Conservation (phyloP, 2,113 vertebrate genomes). For the Paraplagusia blochii region DNA sequence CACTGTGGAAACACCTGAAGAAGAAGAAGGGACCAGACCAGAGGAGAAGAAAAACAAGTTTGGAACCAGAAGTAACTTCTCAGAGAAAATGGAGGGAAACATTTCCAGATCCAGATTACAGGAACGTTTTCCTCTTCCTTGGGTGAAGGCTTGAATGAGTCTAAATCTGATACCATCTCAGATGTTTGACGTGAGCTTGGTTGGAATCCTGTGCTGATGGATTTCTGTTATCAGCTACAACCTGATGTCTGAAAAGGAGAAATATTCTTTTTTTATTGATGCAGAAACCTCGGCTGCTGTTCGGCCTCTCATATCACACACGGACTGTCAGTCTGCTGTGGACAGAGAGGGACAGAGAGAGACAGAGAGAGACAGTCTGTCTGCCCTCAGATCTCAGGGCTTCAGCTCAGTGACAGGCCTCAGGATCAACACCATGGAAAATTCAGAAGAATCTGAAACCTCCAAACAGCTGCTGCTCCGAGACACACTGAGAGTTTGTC, state of each 20-base stretch:
- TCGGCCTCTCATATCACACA: not conserved
- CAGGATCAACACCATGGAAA: constrained; percentile 3
- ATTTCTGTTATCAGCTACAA: constrained; percentile 17
- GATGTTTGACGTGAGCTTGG: constrained; percentile 8
- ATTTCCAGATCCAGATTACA: not conserved
- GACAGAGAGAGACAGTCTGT: constrained; percentile 6
- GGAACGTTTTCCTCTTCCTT: not conserved
- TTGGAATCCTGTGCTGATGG: constrained; percentile 12
- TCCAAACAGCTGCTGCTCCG: constrained; percentile 3
- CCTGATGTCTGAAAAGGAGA: not conserved
- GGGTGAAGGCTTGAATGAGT: not conserved
- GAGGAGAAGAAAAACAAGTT: no score
- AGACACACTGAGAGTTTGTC: not conserved
- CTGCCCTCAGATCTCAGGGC: constrained; percentile 11
- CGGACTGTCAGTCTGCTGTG: constrained; percentile 1
- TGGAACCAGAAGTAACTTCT: no score
- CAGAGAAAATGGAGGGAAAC: no score
- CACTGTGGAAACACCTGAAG: no score
- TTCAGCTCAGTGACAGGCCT: constrained; percentile 3
- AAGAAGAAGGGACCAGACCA: no score
- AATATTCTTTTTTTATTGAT: not conserved
- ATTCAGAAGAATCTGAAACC: constrained; percentile 21
- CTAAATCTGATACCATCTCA: not conserved
- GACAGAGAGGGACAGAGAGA: constrained; percentile 7
- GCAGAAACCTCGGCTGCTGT: not conserved